Evolutionary conservation across 2,113 vertebrate genomes (phyloP), one percentile per base, ranked within the genome.

Genomic region (Merops nubicus): DNA sequence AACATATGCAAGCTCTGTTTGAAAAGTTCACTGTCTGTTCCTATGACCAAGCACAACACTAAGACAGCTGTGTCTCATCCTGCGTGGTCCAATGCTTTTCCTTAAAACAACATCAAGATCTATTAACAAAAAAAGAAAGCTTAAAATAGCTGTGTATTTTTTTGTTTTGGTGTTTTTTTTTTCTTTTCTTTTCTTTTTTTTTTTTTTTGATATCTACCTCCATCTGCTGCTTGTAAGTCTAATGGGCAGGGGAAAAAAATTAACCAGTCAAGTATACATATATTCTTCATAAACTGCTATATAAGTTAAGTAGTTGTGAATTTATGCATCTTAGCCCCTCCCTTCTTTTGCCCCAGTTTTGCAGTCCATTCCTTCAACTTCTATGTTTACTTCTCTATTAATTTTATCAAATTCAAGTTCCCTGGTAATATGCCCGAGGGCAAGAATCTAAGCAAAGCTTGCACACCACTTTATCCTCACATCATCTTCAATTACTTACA

Each of bases 11-110:
- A 95, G 34, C 47, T 76, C 43, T 78, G 67, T 84, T 87, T 94
- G 74, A 86, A 90, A 93, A 93, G 45, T 84, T 87, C 62, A 29
- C 23, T 68, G 74, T 38, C 16, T 91, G 90, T 94, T 93, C 51
- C 59, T 67, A 42, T 40, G 83, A 86, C 54, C 91, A 80, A 83
- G 63, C 70, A 83, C 59, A 93, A 78, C 84, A 84, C 29, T 0
- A 0, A 93, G 85, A 85, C 91, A 93, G 86, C 84, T 95, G 88
- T 63, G 40, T 68, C 36, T 76, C 54, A 47, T 90, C 83, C 59
- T 43, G 26, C 38, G 29, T 34, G 51, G 75, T 90, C 54, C 59
- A 74, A 8, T 2, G n/a, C 40, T 75, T 68, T 94, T 79, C 70
- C 72, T 70, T 91, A 81, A 93, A 84, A 86, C 64, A 77, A 88